Evolutionary conservation across 2,113 vertebrate species (phyloP).

Genomic region (Litocranius walleri): DNA sequence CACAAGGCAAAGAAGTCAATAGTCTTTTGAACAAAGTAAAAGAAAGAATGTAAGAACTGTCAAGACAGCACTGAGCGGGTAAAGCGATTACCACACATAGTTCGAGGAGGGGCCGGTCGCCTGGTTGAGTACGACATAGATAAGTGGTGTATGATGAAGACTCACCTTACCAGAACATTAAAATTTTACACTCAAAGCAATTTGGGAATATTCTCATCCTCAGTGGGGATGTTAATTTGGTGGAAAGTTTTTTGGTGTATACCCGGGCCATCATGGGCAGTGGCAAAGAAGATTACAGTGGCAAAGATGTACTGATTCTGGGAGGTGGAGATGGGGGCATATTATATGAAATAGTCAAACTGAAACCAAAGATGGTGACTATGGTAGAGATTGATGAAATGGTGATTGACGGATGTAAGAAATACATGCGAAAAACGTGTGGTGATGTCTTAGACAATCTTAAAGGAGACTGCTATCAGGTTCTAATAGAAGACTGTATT

Average conservation of each 20-base stretch:
- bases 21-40: too few species aligned
- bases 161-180: constrained; percentile 93
- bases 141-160: too few species aligned
- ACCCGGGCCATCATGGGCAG: constrained; percentile 96
- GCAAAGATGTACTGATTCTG: constrained; percentile 65
- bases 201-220: constrained; percentile 98
- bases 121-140: too few species aligned
- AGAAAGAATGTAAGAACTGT: too few species aligned
- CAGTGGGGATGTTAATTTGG: constrained; percentile 95
- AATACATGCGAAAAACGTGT: constrained; percentile 95
- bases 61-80: too few species aligned
- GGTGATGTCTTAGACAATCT: constrained; percentile 96
- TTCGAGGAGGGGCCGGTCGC: too few species aligned
- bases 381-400: constrained; percentile 99
- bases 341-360: constrained; percentile 94
- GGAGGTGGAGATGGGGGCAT: constrained; percentile 95
- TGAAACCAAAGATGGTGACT: constrained; percentile 99
- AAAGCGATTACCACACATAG: too few species aligned
- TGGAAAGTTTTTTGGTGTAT: constrained; percentile 95
- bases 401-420: constrained; percentile 96
- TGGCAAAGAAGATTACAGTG: constrained; percentile 92
- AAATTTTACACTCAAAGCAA: constrained; percentile 95
- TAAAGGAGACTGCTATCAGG: constrained; percentile 97
- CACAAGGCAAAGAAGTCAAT: too few species aligned
- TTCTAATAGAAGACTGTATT: constrained; percentile 45